phyloP scores from a whole-genome alignment of 2,888 invertebrate species.

The Trissoscelio sp. region DNA sequence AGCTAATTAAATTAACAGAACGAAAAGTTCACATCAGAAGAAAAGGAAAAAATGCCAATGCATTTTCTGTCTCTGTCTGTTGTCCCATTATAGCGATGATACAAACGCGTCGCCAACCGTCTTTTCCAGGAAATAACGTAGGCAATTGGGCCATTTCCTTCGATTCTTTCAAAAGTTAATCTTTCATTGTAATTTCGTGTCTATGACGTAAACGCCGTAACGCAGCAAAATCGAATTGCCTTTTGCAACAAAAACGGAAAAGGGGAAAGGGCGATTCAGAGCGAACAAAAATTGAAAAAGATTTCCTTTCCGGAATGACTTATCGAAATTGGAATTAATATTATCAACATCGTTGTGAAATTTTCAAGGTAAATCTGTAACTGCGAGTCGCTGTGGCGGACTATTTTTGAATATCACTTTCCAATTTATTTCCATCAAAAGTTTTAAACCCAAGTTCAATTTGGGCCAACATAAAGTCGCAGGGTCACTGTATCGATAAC shows the following conservation, averaged over 20 bases:
- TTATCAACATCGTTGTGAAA: conserved; percentile 7
- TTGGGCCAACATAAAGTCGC: conserved; percentile 48
- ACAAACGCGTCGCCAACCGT: conserved; percentile 27
- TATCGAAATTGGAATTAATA: conserved; percentile 50
- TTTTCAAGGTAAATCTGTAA: conserved; percentile 15
- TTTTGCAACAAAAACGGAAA: conserved; percentile 33
- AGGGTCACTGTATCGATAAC: conserved; percentile 60
- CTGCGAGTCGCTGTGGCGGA: neutral
- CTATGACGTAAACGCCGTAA: conserved; percentile 54
- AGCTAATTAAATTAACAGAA: conserved; percentile 25
- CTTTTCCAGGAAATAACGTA: conserved; percentile 64
- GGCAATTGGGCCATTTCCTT: conserved; percentile 66
- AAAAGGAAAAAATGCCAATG: neutral
- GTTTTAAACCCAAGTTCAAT: conserved; percentile 40
- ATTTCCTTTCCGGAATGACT: conserved; percentile 36
- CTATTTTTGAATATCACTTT: conserved; percentile 41
- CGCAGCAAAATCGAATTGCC: conserved; percentile 15
- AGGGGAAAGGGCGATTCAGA: neutral
- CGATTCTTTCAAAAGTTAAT: conserved; percentile 66
- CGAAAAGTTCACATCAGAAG: neutral
- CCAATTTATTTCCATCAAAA: conserved; percentile 55
- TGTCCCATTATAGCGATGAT: conserved; percentile 37
- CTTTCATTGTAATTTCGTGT: conserved; percentile 65
- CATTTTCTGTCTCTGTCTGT: conserved; percentile 16
- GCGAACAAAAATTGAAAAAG: conserved; percentile 28